Evolutionary conservation across 2,113 vertebrate species (phyloP).

Genomic region (Sigmodon hispidus): DNA sequence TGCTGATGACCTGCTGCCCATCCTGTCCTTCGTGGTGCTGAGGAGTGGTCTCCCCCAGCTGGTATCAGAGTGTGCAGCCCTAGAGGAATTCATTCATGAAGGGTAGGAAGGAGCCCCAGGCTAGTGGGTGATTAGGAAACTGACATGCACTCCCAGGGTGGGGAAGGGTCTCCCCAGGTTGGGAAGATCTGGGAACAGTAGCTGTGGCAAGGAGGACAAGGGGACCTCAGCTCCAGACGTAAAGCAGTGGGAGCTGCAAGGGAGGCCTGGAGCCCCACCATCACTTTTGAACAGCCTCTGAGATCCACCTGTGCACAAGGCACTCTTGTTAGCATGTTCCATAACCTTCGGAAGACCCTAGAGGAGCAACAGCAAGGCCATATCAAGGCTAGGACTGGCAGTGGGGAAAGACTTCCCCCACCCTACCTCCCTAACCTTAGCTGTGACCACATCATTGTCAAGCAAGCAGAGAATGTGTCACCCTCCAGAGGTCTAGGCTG

Average conservation of each 20-base stretch:
- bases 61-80: slow-evolving; percentile 93
- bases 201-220: background rate
- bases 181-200: background rate
- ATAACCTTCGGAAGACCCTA: background rate
- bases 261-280: background rate
- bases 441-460: background rate
- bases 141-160: background rate
- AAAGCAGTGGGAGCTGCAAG: background rate
- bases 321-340: too few species aligned
- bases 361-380: background rate
- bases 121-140: background rate
- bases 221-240: background rate
- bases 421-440: background rate
- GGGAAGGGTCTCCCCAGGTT: background rate
- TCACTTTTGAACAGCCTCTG: background rate
- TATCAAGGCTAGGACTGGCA: too few species aligned
- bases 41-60: slow-evolving; percentile 92
- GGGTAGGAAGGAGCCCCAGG: slow-evolving; percentile 85
- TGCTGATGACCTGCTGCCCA: slow-evolving; percentile 95
- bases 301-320: rapidly evolving
- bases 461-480: background rate
- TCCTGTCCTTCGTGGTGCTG: slow-evolving; percentile 95
- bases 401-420: background rate
- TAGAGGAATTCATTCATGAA: slow-evolving; percentile 98
- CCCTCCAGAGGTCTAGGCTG: background rate